Evolutionary conservation across 2,888 invertebrate species (phyloP).

Genomic region (Leptinotarsa peninsularis): DNA sequence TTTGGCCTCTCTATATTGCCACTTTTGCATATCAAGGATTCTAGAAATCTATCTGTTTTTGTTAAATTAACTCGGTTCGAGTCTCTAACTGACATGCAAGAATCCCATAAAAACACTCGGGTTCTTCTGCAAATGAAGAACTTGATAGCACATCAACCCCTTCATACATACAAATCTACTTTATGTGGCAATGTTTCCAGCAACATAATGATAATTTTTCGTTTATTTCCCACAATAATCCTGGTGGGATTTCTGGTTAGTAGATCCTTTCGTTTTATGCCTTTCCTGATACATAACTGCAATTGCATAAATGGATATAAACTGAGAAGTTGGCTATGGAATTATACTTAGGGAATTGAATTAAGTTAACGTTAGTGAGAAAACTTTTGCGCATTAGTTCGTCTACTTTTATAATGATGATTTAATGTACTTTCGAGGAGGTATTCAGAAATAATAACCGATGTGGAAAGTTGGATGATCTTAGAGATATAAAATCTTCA

Average conservation of each 20-base stretch:
- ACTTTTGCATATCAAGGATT: too few species aligned
- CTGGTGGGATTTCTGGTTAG: neutral
- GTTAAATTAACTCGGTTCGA: too few species aligned
- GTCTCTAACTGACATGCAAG: too few species aligned
- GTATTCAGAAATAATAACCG: neutral
- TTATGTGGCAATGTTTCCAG: neutral
- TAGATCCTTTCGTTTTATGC: neutral
- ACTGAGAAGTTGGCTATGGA: neutral
- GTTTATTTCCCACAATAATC: neutral
- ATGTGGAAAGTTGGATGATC: neutral
- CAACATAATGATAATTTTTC: neutral
- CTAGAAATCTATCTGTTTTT: too few species aligned
- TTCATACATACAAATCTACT: neutral
- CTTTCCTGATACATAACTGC: neutral
- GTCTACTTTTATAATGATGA: neutral
- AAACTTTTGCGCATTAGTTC: neutral
- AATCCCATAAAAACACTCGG: too few species aligned
- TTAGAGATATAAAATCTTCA: too few species aligned
- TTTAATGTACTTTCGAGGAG: neutral
- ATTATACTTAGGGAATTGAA: neutral
- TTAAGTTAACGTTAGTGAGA: neutral
- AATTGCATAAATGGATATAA: neutral
- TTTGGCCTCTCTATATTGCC: too few species aligned
- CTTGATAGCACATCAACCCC: neutral
- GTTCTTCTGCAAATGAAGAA: too few species aligned